Evolutionary conservation across 1,140 invertebrate species (phyloP), one percentile per base, ranked within the genome.

Genomic region (Pseudachorutes palmiensis): DNA sequence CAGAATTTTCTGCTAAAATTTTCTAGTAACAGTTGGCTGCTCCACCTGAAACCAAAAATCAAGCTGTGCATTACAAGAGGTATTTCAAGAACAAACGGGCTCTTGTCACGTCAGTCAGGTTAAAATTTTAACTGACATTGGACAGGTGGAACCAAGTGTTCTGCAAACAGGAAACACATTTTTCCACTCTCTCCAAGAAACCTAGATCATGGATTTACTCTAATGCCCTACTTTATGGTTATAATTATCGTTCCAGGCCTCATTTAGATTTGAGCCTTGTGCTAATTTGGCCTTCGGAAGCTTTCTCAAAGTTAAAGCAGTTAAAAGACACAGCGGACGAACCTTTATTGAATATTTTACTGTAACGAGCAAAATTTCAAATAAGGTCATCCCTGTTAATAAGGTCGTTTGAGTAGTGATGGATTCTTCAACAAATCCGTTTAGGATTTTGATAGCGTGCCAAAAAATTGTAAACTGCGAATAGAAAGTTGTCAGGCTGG

Each of bases 41-140:
- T n/a, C n/a, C n/a, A 55, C 51, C 3, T 41, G 19, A 41, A 41
- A 41, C 5, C 5, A 19, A 41, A 19, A 41, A 41, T 41, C 5
- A 19, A 19, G 36, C 19, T 41, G 5, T 41, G 36, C 5, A 19
- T 9, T 9, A 41, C 5, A 41, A 41, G 19, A 19, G 36, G 19
- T 41, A 41, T 9, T 19, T 41, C 5, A 41, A 41, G 19, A 19
- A 41, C 5, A 5, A 41, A 41, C 36, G 36, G 36, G 36, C 12
- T 19, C 51, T 55, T 55, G 51, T 55, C 24, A 55, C n/a, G n/a
- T n/a, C n/a, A n/a, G n/a, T n/a, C n/a, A n/a, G n/a, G 51, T 16
- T 22, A 55, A 5, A 19, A 19, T 55, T 5, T 26, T 9, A 22
- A 14, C 24, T 55, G 51, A 55, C 51, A 55, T 55, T 55, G 24